Conservation (phyloP, 1,140 invertebrate species). For the Cylas formicarius region DNA sequence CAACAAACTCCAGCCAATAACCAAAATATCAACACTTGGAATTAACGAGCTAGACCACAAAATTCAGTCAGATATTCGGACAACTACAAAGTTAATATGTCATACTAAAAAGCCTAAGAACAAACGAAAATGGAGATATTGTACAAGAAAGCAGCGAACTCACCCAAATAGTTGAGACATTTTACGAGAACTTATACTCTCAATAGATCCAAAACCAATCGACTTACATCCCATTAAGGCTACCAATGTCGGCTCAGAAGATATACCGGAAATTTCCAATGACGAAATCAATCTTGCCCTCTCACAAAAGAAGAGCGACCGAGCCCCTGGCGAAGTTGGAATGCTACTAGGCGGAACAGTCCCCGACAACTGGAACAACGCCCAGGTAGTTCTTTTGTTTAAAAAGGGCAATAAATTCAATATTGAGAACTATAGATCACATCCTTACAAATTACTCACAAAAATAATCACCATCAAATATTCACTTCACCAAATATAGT, state of each 20-base stretch:
- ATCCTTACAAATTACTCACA: no score
- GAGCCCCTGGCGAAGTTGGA: slow-evolving; percentile 9
- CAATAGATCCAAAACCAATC: not conserved
- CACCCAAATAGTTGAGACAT: slow-evolving; percentile 1
- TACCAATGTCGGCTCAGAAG: slow-evolving; percentile 6
- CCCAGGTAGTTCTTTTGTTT: no score
- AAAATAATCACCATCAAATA: no score
- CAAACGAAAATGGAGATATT: slow-evolving; percentile 12
- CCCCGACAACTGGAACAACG: no score
- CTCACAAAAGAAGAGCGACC: slow-evolving; percentile 8
- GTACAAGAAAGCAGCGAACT: slow-evolving; percentile 7
- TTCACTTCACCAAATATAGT: no score
- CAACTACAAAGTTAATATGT: slow-evolving; percentile 9
- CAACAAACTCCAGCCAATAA: slow-evolving; percentile 1
- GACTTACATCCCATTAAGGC: no score
- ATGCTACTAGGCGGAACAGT: no score
- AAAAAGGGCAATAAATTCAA: no score
- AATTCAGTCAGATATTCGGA: not conserved
- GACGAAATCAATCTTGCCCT: no score
- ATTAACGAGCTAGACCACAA: slow-evolving; percentile 7
- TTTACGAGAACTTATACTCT: slow-evolving; percentile 4
- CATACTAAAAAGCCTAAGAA: slow-evolving; percentile 6
- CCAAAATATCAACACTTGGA: slow-evolving; percentile 1
- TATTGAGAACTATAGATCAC: no score
- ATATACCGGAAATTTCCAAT: slow-evolving; percentile 4